Conservation (phyloP, 1,140 invertebrate genomes). For the Magallana angulata region DNA sequence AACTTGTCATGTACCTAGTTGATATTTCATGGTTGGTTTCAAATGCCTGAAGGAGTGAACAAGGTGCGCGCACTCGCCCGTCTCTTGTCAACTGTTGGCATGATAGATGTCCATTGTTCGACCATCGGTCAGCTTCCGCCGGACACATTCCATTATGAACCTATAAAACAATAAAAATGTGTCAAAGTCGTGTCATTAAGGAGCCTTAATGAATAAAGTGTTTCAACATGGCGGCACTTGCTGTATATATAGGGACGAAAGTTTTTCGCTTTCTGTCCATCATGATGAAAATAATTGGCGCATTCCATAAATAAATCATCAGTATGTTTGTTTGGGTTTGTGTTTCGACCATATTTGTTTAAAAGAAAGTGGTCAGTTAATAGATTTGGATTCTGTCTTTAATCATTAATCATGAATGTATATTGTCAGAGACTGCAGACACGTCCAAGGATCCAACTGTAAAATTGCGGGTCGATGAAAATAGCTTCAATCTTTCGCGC, state of each 20-base stretch:
- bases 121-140: background rate
- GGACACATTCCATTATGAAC: slow-evolving; percentile 43
- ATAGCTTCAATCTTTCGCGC: too few species aligned
- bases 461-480: too few species aligned
- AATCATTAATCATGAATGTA: too few species aligned
- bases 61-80: slow-evolving; percentile 10
- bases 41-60: slow-evolving; percentile 10
- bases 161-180: slow-evolving; percentile 47
- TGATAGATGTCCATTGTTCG: slow-evolving; percentile 20
- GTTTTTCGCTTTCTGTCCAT: background rate
- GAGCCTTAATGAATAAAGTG: slow-evolving; percentile 31
- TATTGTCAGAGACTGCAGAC: too few species aligned
- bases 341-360: too few species aligned
- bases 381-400: too few species aligned
- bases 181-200: slow-evolving; percentile 30
- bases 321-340: background rate
- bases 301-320: background rate
- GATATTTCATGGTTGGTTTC: slow-evolving; percentile 15
- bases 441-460: too few species aligned
- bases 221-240: background rate
- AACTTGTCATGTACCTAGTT: slow-evolving; percentile 24
- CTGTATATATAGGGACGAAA: background rate
- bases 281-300: background rate
- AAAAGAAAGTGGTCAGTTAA: too few species aligned
- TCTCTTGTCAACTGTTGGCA: slow-evolving; percentile 18